These are phyloP conservation scores for Lepisosteus oculatus DNA, from an alignment of 2,113 vertebrate species.

Conservation along the genomic window DNA sequence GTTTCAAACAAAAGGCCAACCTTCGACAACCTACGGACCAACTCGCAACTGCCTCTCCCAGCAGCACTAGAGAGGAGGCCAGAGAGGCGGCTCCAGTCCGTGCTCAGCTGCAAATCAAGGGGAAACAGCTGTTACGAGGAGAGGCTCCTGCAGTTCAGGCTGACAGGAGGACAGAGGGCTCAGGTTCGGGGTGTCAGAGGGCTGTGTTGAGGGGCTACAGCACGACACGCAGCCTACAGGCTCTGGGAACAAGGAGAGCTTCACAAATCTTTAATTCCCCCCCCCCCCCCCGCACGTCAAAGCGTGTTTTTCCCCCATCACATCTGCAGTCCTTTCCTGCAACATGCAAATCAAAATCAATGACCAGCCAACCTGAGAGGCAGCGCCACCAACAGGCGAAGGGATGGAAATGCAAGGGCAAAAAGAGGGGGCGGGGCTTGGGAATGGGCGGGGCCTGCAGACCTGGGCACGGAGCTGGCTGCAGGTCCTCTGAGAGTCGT, in stretches of 20 bases:
- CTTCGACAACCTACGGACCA: conserved; percentile 58
- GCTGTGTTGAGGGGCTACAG: no score
- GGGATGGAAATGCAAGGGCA: no score
- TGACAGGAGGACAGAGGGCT: background rate
- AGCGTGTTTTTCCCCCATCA: no score
- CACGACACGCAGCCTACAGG: no score
- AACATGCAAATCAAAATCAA: no score
- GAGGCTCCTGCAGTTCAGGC: background rate
- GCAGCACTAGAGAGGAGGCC: conserved; percentile 47
- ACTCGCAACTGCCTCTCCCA: conserved; percentile 37
- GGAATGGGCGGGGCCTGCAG: background rate
- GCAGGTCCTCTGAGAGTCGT: conserved; percentile 74
- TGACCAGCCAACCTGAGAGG: background rate
- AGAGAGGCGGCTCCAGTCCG: conserved; percentile 42
- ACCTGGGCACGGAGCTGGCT: conserved; percentile 86
- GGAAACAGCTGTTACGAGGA: background rate
- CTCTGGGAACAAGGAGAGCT: no score
- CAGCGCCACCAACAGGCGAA: background rate
- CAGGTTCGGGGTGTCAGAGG: background rate
- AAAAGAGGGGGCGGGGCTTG: no score
- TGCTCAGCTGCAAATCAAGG: conserved; percentile 40
- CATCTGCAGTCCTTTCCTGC: no score
- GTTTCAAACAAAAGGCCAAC: conserved; percentile 40
- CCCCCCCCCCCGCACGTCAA: no score
- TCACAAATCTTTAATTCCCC: no score